Percentiles rank a stretch among this genome's conserved stretches.
phyloP scores from a whole-genome alignment of 2,888 invertebrate species.

The Andrena haemorrhoa region DNA sequence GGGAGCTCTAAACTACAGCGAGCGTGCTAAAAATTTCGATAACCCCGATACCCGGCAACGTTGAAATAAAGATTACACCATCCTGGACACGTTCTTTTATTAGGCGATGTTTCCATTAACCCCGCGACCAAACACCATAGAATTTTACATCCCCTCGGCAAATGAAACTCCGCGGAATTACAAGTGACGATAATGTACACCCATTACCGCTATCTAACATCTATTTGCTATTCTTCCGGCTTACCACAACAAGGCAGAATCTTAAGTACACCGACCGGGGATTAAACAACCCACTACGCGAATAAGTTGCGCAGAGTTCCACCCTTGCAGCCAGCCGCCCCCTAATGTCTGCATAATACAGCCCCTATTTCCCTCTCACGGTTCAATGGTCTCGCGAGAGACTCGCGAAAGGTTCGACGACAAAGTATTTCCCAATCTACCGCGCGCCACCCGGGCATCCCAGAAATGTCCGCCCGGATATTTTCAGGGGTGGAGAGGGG shows the following conservation, averaged over 20 bases:
- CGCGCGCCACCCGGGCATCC: neutral
- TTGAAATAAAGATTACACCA: no score
- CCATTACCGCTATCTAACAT: neutral
- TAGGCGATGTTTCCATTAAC: no score
- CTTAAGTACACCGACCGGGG: neutral
- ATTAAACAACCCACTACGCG: neutral
- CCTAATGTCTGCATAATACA: constrained; percentile 9
- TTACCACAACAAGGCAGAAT: neutral
- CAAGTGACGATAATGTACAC: neutral
- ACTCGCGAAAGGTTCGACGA: neutral
- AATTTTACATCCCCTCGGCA: neutral
- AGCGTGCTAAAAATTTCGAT: no score
- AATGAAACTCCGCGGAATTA: neutral
- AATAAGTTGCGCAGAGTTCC: neutral
- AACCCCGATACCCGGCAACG: no score
- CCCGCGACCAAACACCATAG: no score
- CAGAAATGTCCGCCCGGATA: neutral
- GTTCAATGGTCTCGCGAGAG: neutral
- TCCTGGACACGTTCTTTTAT: no score
- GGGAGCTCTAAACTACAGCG: no score
- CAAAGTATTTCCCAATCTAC: constrained; percentile 8
- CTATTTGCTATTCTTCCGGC: constrained; percentile 13
- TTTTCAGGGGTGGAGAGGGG: neutral
- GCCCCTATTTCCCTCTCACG: neutral
- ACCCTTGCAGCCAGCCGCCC: neutral